Base-by-base conservation (phyloP, 2,888 invertebrate species). In the Euphydryas editha region DNA sequence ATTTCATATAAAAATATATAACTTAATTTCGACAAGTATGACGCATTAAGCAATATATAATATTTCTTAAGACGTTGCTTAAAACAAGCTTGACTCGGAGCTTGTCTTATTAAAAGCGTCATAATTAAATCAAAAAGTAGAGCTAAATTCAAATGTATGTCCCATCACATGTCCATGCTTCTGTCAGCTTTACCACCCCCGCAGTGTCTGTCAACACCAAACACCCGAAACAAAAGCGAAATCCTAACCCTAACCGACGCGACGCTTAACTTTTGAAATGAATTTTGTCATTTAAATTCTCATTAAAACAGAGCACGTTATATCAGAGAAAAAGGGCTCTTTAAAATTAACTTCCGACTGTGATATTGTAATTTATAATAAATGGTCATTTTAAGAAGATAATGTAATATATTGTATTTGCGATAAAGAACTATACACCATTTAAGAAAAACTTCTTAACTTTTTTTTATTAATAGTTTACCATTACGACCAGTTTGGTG, bases 181-280 rank as follows among this genome's bases (percentile, higher is more conserved):
- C 6, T 30, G 30, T 30, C 30, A 8, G 30, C 30, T 30, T 30
- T 30, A 30, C 15, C 37, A 7, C 56, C n/a, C 18, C 21, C 18
- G 18, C 6, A 2, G 17, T 36, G 36, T 37, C 8, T 15, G 17
- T 11, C 21, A 15, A 18, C 18, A 24, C 8, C 13, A n/a, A 36
- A 17, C 18, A 7, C 59, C 13, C 49, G 62, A 62, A 60, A 67
- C 54, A 67, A 67, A 62, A 55, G 44, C 36, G 58, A 51, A 42
- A 67, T 74, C 76, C 78, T 77, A 80, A 81, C 78, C 77, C 75
- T 30, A 30, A 30, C 30, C 30, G 8, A 5, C 0, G 30, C n/a
- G 69, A 65, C 74, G 76, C 77, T 80, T 82, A 88, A 90, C 87
- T 89, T 90, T 83, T 73, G 78, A 81, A 86, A 89, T 90, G 87